Conservation (phyloP, 2,797 vertebrate genomes). For the Parauchenoglanis punctatus region DNA sequence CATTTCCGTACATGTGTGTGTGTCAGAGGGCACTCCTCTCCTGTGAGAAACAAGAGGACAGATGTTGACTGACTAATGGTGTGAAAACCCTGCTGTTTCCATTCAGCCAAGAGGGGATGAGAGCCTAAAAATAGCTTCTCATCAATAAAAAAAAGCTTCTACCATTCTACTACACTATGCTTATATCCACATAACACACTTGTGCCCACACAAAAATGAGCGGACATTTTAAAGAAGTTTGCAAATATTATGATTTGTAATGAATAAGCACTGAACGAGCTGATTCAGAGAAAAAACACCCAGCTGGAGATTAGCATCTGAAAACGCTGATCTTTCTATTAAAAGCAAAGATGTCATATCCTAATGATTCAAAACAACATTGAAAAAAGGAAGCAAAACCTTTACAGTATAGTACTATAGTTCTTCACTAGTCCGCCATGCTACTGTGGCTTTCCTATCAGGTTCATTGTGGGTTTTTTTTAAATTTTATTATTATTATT, state of each 20-base stretch:
- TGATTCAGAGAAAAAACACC: not conserved
- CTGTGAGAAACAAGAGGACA: slow-evolving; percentile 38
- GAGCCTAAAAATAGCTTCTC: slow-evolving; percentile 58
- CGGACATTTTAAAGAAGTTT: not conserved
- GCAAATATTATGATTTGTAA: slow-evolving; percentile 20
- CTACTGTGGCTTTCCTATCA: not conserved
- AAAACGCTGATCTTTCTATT: slow-evolving; percentile 2
- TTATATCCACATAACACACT: not conserved
- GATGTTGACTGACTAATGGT: slow-evolving; percentile 65
- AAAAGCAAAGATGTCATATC: slow-evolving; percentile 18
- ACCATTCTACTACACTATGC: not conserved
- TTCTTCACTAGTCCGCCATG: not conserved
- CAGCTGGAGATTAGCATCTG: slow-evolving; percentile 63
- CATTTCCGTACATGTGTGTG: not conserved
- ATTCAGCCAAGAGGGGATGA: slow-evolving; percentile 41
- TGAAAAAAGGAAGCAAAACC: not conserved
- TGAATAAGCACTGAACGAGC: not conserved
- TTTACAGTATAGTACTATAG: not conserved
- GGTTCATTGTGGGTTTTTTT: not conserved
- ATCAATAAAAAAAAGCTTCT: slow-evolving; percentile 17
- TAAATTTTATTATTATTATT: not conserved
- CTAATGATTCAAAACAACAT: not conserved
- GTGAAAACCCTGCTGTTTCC: slow-evolving; percentile 62
- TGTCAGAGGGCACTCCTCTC: slow-evolving; percentile 3
- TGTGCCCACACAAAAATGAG: not conserved